These are phyloP conservation scores for Columbina picui DNA, from an alignment of 2,113 vertebrate genomes.

Conservation along the genomic window DNA sequence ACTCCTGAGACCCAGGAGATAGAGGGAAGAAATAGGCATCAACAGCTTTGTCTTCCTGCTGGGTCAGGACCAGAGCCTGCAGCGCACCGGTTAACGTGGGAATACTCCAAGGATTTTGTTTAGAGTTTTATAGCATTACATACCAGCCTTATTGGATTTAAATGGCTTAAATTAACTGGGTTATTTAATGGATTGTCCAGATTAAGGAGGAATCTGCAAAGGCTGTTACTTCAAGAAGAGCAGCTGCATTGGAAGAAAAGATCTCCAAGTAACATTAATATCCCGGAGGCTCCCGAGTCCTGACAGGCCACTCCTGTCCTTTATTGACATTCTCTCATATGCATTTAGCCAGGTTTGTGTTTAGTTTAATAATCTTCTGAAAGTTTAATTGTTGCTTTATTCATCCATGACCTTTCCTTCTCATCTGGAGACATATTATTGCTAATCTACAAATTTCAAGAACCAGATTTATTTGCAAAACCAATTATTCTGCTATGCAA, in stretches of 20 bases:
- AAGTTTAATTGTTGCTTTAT: slow-evolving; percentile 82
- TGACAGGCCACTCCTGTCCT: slow-evolving; percentile 36
- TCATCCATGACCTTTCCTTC: slow-evolving; percentile 81
- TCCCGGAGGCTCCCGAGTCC: slow-evolving; percentile 40
- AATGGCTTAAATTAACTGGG: slow-evolving; percentile 72
- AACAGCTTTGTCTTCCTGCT: neutral
- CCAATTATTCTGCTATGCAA: slow-evolving; percentile 83
- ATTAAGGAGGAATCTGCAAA: slow-evolving; percentile 62
- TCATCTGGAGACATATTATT: slow-evolving; percentile 82
- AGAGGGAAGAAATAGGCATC: neutral
- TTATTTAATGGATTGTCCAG: slow-evolving; percentile 72
- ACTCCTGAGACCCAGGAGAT: neutral
- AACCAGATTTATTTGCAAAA: slow-evolving; percentile 82
- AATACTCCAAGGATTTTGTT: slow-evolving; percentile 67
- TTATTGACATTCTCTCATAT: neutral
- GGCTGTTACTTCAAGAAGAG: slow-evolving; percentile 45
- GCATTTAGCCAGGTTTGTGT: slow-evolving; percentile 67
- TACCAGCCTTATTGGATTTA: slow-evolving; percentile 67
- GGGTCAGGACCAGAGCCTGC: neutral
- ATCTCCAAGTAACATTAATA: slow-evolving; percentile 27
- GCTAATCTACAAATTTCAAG: slow-evolving; percentile 83
- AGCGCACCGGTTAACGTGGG: neutral
- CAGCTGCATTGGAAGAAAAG: slow-evolving; percentile 16
- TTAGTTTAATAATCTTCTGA: slow-evolving; percentile 77
- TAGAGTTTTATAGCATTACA: slow-evolving; percentile 70